A percentile compares a stretch with the other conserved stretches of the same genome.
Evolutionary conservation across 2,113 vertebrate genomes (phyloP).

Genomic region (Rhegmatorhina hoffmannsi): DNA sequence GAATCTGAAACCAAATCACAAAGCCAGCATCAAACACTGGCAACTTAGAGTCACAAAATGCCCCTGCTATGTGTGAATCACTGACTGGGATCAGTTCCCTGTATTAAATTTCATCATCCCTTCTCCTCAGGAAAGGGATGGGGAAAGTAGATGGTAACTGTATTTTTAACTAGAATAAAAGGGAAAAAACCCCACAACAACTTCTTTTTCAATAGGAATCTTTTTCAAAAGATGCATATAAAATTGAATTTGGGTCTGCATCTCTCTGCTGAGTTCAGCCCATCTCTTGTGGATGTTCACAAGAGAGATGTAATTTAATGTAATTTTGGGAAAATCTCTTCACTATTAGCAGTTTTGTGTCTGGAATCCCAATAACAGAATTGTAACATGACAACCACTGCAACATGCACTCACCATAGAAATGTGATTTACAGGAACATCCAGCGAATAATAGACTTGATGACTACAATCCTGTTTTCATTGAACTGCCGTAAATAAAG

Average conservation of each 20-base stretch:
- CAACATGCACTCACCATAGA: background rate
- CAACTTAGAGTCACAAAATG: background rate
- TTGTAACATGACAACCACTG: background rate
- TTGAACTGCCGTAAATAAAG: slow-evolving; percentile 39
- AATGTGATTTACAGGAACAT: slow-evolving; percentile 22
- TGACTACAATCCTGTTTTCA: slow-evolving; percentile 37
- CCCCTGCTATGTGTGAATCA: background rate
- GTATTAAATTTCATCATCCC: background rate
- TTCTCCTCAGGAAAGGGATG: background rate
- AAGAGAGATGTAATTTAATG: background rate
- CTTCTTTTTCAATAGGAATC: background rate
- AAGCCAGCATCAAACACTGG: background rate
- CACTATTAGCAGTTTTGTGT: background rate
- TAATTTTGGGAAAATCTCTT: slow-evolving; percentile 13
- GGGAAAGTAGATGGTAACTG: background rate
- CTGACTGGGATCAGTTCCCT: background rate
- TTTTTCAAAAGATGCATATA: background rate
- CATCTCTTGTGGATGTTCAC: background rate
- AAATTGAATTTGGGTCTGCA: background rate
- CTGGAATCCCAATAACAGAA: background rate
- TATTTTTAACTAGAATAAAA: background rate
- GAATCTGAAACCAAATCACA: background rate
- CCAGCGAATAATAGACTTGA: slow-evolving; percentile 7
- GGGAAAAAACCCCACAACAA: background rate
- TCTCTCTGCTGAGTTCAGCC: background rate